These are phyloP conservation scores for Clavelina lepadiformis DNA, from an alignment of 23 tunicate genomes.

Conservation along the genomic window DNA sequence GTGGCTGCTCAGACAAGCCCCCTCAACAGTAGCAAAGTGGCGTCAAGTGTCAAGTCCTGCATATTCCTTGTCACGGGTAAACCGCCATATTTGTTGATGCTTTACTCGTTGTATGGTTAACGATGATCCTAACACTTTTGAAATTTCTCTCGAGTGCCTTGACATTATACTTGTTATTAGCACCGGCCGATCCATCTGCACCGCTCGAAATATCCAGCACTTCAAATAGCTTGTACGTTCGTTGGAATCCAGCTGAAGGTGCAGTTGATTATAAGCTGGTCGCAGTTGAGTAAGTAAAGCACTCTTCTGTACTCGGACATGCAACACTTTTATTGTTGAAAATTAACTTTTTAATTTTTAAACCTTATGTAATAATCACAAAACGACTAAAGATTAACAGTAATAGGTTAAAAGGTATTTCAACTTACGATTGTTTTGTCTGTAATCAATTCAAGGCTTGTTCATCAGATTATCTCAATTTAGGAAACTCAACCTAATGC, in stretches of 20 bases:
- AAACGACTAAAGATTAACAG: no score
- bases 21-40: neutral
- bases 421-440: no score
- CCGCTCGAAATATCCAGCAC: slow-evolving; percentile 5
- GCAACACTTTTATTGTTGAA: no score
- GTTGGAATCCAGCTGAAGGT: slow-evolving; percentile 12
- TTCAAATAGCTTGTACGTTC: neutral
- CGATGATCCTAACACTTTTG: neutral
- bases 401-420: no score
- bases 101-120: neutral
- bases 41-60: slow-evolving; percentile 2
- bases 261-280: slow-evolving; percentile 11
- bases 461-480: no score
- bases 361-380: no score
- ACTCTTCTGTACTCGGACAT: neutral
- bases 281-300: slow-evolving; percentile 1
- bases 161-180: no score
- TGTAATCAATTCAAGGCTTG: no score
- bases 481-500: no score
- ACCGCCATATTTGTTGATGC: no score
- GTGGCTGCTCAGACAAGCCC: slow-evolving; percentile 1
- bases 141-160: no score
- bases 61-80: slow-evolving; percentile 4
- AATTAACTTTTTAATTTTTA: no score
- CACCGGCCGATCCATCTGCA: slow-evolving; percentile 4